Evolutionary conservation across 2,797 vertebrate genomes (phyloP), one percentile per base, ranked within the genome.

Genomic region (Danionella dracula): DNA sequence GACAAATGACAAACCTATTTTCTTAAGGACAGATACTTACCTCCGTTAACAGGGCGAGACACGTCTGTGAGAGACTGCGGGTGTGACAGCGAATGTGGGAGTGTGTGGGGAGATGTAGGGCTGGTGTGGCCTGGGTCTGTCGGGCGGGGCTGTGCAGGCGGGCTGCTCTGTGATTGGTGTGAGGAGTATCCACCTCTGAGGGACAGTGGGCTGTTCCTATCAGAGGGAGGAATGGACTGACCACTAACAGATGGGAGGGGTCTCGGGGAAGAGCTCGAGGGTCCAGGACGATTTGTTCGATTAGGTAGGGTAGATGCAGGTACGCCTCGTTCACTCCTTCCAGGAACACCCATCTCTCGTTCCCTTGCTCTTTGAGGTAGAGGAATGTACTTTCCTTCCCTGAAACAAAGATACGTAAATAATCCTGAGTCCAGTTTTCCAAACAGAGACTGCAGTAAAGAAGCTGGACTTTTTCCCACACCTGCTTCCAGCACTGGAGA

Each of bases 291-390:
- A 44, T 68, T 76, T 68, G 75, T 76, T 65, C 79, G 71, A 57
- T 71, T 75, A 9, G 75, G 66, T 15, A 78, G 46, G 12, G 78
- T 61, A 31, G 81, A 74, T 5, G 72, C 17, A 0, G 68, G 61
- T 0, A 65, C 67, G 0, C 73, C 66, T 13, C 75, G 48, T 17
- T 72, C 75, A 5, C 63, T 71, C 11, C 81, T 74, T 8, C 74
- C 73, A 0, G 80, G 71, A 20, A 60, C 63, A 67, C 86, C 88
- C 66, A 92, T 86, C 11, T 89, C 83, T 20, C 85, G 80, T 69
- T 96, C 93, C 58, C 93, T 86, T 71, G 93, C 91, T n/a, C 93
- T 87, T 2, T 95, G 94, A 60, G 92, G 93, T 74, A 95, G 77
- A 57, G 93, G 92, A 76, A 94, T 91, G 77, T 96, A 95, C 65